Evolutionary conservation across 92 coral and sea anemone species (phyloP).

Genomic region (Virgularia gustaviana): DNA sequence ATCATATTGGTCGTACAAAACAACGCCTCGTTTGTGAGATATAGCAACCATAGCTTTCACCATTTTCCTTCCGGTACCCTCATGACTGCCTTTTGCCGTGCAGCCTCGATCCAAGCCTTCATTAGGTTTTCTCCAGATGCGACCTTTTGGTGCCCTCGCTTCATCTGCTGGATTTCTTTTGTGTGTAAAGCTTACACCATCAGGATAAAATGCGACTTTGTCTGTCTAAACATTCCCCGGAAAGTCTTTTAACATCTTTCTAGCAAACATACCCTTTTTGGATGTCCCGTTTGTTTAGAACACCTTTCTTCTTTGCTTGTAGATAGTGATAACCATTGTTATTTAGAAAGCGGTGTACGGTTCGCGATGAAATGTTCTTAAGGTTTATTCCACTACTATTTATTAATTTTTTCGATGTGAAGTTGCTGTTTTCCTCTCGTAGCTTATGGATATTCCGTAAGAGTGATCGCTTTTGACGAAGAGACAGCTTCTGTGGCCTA

Average conservation of each 20-base stretch:
- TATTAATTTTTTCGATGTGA: slow-evolving; percentile 30
- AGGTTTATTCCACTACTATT: neutral
- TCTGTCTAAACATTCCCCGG: slow-evolving; percentile 29
- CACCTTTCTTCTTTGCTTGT: slow-evolving; percentile 44
- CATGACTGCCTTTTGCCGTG: slow-evolving; percentile 51
- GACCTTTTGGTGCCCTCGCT: slow-evolving; percentile 46
- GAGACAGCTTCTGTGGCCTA: slow-evolving; percentile 29
- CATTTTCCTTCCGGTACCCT: slow-evolving; percentile 44
- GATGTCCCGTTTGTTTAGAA: slow-evolving; percentile 9
- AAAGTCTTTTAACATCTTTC: neutral
- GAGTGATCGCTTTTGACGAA: slow-evolving; percentile 23
- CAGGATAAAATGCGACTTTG: slow-evolving; percentile 40
- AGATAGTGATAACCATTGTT: slow-evolving; percentile 27
- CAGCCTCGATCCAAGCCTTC: slow-evolving; percentile 48
- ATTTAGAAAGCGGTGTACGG: slow-evolving; percentile 31
- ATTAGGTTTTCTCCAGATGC: slow-evolving; percentile 42
- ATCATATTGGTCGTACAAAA: slow-evolving; percentile 36
- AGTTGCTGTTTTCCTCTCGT: slow-evolving; percentile 19
- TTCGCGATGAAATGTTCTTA: slow-evolving; percentile 21
- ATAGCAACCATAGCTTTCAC: slow-evolving; percentile 31
- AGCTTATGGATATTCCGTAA: slow-evolving; percentile 24
- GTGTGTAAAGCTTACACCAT: slow-evolving; percentile 42
- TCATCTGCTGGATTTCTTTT: slow-evolving; percentile 46
- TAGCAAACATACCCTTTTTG: slow-evolving; percentile 16
- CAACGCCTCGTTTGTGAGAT: slow-evolving; percentile 40